Evolutionary conservation across 1,140 invertebrate species (phyloP), one percentile per base, ranked within the genome.

Genomic region (Melanaphis sacchari): DNA sequence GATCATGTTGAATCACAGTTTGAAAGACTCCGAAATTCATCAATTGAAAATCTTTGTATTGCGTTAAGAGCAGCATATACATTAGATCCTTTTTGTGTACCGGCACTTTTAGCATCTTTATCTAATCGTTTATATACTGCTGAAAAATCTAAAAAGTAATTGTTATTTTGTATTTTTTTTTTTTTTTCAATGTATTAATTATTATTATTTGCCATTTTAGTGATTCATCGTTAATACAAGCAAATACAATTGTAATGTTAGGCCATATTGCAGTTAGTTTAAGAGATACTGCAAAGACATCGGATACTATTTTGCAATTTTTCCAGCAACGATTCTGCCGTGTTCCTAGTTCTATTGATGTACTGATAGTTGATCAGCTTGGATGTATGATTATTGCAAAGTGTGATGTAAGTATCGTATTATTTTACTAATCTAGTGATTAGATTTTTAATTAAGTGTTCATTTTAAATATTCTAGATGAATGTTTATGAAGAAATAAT

Each of bases 371-470:
- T 24, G 98, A 99, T 95, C 99, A 99, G 95, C 95, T 99, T 36
- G 99, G 99, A 22, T 99, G 98, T 95, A 99, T 99, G 97, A 98
- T 99, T 89, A 98, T 99, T 82, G 98, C 98, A 97, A 95, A 98
- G 94, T 98, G 97, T 94, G 97, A 98, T 94, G 96, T 96, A 95
- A 94, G 94, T 94, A 18, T 59, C 38, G 43, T n/a, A 41, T 66
- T 41, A 18, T 59, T 90, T 54, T 59, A 11, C 11, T 43, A 76
- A 49, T 15, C 22, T 11, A 11, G 1, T 18, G 31, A n/a, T 84
- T 36, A 38, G 21, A 22, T 41, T 66, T 82, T 26, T 8, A 82
- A 36, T n/a, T 49, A 36, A 88, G 46, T 21, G 31, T 66, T 92
- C 85, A 89, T 43, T 40, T 92, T 90, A n/a, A 66, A 85, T 88